Conservation (phyloP, 2,113 vertebrate species). For the Coreoperca whiteheadi region DNA sequence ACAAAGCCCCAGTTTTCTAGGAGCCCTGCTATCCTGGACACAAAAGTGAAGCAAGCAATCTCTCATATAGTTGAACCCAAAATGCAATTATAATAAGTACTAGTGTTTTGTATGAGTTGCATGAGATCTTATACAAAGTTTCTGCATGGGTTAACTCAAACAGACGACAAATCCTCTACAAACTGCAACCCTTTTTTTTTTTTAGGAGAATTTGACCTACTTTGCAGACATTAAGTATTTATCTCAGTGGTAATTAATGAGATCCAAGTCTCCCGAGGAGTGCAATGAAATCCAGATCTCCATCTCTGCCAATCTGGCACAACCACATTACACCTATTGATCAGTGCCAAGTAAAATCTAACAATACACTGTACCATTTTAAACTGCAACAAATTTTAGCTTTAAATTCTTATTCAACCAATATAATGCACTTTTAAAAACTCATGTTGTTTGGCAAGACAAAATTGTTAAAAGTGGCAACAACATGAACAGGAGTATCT, state of each 20-base stretch:
- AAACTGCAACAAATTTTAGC: neutral
- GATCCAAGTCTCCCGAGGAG: conserved; percentile 17
- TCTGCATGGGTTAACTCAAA: neutral
- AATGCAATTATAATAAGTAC: neutral
- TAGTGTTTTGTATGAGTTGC: neutral
- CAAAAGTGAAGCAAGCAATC: neutral
- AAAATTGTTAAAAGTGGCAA: neutral
- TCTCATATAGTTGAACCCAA: neutral
- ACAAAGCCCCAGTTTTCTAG: neutral
- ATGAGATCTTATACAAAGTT: neutral
- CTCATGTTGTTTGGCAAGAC: neutral
- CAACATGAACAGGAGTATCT: neutral
- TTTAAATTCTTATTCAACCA: neutral
- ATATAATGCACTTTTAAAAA: neutral
- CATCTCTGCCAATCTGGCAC: conserved; percentile 25
- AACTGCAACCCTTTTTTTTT: conserved; percentile 22
- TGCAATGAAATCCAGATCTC: conserved; percentile 5
- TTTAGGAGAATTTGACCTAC: conserved; percentile 14
- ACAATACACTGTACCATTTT: neutral
- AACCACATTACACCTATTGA: neutral
- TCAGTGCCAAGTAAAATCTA: conserved; percentile 18
- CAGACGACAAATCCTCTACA: neutral
- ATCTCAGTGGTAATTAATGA: conserved; percentile 47
- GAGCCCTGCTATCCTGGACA: neutral
- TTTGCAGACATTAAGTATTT: conserved; percentile 21